Evolutionary conservation across 2,797 vertebrate genomes (phyloP), one percentile per base, ranked within the genome.

Genomic region (Megaceryle alcyon): DNA sequence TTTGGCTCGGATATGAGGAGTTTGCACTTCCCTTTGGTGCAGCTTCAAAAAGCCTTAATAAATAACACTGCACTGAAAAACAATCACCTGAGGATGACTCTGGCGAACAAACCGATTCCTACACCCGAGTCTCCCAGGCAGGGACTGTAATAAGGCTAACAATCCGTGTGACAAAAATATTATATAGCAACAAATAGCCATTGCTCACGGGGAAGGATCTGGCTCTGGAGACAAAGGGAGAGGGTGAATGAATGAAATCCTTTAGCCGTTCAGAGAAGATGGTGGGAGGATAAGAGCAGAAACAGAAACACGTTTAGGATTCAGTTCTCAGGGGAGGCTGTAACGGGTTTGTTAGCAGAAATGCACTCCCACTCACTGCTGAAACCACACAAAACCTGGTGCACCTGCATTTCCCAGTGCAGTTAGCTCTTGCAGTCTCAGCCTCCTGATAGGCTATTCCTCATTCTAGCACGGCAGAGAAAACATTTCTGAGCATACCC

Each of bases 1-100:
- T 94, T 88, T 97, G 87, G 83, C 80, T 93, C 63, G 33, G 84
- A 57, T 56, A 61, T 73, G 68, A 41, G 35, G 72, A 84, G 35
- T 53, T 73, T 53, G 94, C 44, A 61, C 96, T 95, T 95, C 94
- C 66, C 85, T 86, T 51, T 19, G 60, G 88, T 92, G 79, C 4
- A 15, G 66, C 66, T 94, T 94, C 89, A 86, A 92, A 95, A 92
- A 91, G 73, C 86, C 53, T 94, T 87, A 51, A 51, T 84, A 90
- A 96, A 96, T 88, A 90, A 90, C 41, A 72, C 66, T 57, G 81
- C 89, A 56, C 56, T 37, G 49, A 92, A 93, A 84, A 93, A 84
- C 53, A 79, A 89, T 93, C 92, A 92, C 78, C 78, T 64, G 87
- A 95, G 90, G 71, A 71, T 49, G 90, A 64, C 85, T 80, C 53